These are phyloP conservation scores for Rhopalosiphum padi DNA, from an alignment of 1,140 invertebrate genomes.

Conservation along the genomic window DNA sequence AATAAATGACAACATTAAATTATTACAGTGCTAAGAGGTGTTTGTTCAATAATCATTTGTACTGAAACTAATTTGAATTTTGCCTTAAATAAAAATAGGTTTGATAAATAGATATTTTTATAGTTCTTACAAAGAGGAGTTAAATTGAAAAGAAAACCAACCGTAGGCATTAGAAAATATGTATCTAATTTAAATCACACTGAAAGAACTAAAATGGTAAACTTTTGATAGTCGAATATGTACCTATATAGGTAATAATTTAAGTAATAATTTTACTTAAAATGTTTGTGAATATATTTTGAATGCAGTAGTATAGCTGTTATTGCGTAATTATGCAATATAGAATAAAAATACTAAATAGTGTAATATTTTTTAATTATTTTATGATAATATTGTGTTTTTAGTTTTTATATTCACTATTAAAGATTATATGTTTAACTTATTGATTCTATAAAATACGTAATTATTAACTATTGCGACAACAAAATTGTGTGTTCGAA, in stretches of 20 bases:
- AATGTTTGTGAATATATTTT: not conserved
- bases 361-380: not conserved
- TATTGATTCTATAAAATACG: not conserved
- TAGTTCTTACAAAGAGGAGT: not conserved
- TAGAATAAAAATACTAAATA: not conserved
- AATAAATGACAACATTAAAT: constrained; percentile 32
- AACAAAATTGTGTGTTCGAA: not conserved
- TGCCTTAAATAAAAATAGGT: not conserved
- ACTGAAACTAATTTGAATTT: not conserved
- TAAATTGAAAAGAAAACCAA: not conserved
- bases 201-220: not conserved
- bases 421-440: not conserved
- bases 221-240: not conserved
- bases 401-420: not conserved
- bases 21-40: not conserved
- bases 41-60: constrained; percentile 17
- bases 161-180: not conserved
- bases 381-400: too few relatives aligned
- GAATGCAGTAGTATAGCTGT: not conserved
- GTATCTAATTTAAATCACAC: not conserved
- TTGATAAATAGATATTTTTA: not conserved
- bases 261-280: not conserved
- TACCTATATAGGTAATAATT: too few relatives aligned
- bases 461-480: not conserved
- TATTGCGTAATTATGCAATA: too few relatives aligned